Base-by-base conservation (phyloP, 2,888 invertebrate genomes). In the Scaptomyza flava region DNA sequence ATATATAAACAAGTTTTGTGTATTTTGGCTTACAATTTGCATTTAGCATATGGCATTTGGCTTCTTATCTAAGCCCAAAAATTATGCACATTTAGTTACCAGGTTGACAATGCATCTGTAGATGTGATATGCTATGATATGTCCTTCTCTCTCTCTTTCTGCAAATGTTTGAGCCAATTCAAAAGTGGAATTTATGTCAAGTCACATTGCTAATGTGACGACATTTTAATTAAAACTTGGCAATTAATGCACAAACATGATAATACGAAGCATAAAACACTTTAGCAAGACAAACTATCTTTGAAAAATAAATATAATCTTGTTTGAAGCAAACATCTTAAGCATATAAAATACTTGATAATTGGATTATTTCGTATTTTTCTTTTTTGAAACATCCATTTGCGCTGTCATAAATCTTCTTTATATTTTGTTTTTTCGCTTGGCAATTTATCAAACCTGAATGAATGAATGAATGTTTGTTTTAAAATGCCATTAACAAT, bases 181-280 rank as follows among this genome's bases (percentile, higher is more conserved):
- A 58, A 46, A 59, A 67, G n/a, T 68, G 61, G 58, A 72, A 87
- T 87, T 87, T 78, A 87, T 87, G 68, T 72, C 62, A 66, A 81
- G 76, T 61, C 62, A 41, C 41, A 72, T 68, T 81, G 75, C 72
- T 84, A 86, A 85, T 50, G 82, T 71, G 82, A 68, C 68, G 85
- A 87, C 85, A 72, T 81, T 81, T 81, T 81, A 81, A 87, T 81
- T 81, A 87, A 84, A 81, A 81, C 76, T 78, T 74, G 62, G 45
- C 54, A 68, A 65, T 61, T 60, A 66, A 50, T 52, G 51, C 33
- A 33, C 23, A 34, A 7, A 38, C 38, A 38, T 3, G 34, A 50
- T 36, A 43, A 2, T 7, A 5, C 20, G n/a, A 30, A 2, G 0
- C 3, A n/a, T 6, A 20, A 33, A 34, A 20, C 14, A 5, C 20